Conservation (phyloP, 2,888 invertebrate species). For the Thymelicus acteon region DNA sequence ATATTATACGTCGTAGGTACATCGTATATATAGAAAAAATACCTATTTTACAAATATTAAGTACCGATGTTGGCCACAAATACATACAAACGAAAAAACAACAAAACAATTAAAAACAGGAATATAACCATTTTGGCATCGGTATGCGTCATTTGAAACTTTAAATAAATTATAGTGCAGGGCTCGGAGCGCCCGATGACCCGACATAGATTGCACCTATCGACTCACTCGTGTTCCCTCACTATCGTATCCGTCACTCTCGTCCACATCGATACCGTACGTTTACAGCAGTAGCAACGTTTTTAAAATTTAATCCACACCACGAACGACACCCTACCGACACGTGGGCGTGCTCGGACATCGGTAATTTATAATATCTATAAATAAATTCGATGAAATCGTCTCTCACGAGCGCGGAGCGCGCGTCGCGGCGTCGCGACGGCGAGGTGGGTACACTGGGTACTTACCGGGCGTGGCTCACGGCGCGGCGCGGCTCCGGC, state of each 20-base stretch:
- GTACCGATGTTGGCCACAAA: slow-evolving; percentile 84
- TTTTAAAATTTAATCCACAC: slow-evolving; percentile 78
- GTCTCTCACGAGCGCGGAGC: slow-evolving; percentile 71
- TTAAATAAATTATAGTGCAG: slow-evolving; percentile 61
- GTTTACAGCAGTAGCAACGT: slow-evolving; percentile 82
- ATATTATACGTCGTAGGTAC: slow-evolving; percentile 79
- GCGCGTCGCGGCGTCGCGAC: slow-evolving; percentile 51
- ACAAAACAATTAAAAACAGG: slow-evolving; percentile 84
- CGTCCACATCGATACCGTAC: slow-evolving; percentile 73
- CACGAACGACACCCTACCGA: slow-evolving; percentile 72
- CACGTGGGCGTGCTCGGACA: slow-evolving; percentile 73
- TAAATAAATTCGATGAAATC: slow-evolving; percentile 85
- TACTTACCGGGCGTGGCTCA: slow-evolving; percentile 52
- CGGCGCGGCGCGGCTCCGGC: slow-evolving; percentile 69
- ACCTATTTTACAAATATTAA: slow-evolving; percentile 83
- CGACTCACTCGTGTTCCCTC: slow-evolving; percentile 79
- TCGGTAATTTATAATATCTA: slow-evolving; percentile 81
- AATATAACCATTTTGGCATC: slow-evolving; percentile 85
- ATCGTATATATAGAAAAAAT: slow-evolving; percentile 84
- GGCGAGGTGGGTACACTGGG: slow-evolving; percentile 39
- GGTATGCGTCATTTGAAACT: slow-evolving; percentile 65
- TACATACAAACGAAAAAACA: slow-evolving; percentile 82
- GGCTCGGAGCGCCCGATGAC: slow-evolving; percentile 43
- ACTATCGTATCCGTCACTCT: slow-evolving; percentile 76
- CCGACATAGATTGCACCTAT: slow-evolving; percentile 81